These are phyloP conservation scores for Calliphora vomitoria DNA, from an alignment of 2,888 invertebrate genomes.

Conservation along the genomic window DNA sequence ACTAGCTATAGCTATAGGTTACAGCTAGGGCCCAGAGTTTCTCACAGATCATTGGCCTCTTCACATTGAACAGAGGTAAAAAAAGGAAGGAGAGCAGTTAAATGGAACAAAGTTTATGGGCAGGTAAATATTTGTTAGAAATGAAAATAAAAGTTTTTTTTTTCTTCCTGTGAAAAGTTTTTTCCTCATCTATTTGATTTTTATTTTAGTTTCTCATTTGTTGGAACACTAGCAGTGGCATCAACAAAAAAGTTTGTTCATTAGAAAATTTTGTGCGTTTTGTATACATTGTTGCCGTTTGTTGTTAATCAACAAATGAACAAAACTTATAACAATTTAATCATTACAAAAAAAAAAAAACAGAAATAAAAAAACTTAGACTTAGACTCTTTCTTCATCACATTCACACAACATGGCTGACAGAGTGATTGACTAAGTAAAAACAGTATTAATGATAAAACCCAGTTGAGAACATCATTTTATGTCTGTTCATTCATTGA, in stretches of 20 bases:
- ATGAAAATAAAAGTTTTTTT: neutral
- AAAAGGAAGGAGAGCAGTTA: neutral
- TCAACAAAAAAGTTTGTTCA: slow-evolving; percentile 17
- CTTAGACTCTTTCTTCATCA: neutral
- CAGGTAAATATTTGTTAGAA: neutral
- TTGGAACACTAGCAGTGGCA: neutral
- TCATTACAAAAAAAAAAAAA: slow-evolving; percentile 3
- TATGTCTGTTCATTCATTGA: neutral
- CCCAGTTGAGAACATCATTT: neutral
- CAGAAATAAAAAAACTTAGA: neutral
- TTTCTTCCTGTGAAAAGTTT: neutral
- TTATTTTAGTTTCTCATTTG: neutral
- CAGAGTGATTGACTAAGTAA: neutral
- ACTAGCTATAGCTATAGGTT: neutral
- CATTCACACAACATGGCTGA: neutral
- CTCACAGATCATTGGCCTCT: neutral
- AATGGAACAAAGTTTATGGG: neutral
- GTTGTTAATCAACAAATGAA: slow-evolving; percentile 43
- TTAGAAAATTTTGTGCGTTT: slow-evolving; percentile 12
- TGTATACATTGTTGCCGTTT: neutral
- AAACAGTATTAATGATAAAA: neutral
- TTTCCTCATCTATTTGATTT: neutral
- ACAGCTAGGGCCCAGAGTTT: neutral
- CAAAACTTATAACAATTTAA: slow-evolving; percentile 30
- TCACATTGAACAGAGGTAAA: neutral